A percentile compares a stretch with the other conserved stretches of the same genome.
phyloP scores from a whole-genome alignment of 1,140 invertebrate genomes.

The Melanaphis sacchari region DNA sequence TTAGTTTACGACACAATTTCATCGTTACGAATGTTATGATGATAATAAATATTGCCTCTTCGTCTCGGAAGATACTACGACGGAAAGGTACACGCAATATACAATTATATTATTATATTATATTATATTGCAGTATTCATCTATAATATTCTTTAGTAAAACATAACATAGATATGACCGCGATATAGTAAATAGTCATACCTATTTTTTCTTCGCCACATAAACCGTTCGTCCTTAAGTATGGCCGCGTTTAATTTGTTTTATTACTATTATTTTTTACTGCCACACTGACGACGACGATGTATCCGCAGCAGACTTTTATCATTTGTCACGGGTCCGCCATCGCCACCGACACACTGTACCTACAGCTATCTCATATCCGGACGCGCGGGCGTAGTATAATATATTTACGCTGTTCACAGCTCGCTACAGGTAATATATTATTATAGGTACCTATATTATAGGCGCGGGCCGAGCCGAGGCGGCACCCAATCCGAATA shows the following conservation, averaged over 20 bases:
- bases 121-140: not conserved
- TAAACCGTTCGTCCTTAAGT: not conserved
- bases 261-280: slow-evolving; percentile 7
- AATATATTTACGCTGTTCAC: not conserved
- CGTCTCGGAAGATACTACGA: not conserved
- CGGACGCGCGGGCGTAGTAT: not conserved
- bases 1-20: slow-evolving; percentile 20
- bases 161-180: not conserved
- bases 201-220: not conserved
- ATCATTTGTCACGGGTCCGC: not conserved
- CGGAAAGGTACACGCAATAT: not conserved
- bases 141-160: not conserved
- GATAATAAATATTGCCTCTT: slow-evolving; percentile 8
- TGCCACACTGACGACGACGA: not conserved
- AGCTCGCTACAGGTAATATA: not conserved
- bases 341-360: not conserved
- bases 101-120: slow-evolving; percentile 1
- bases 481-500: not conserved
- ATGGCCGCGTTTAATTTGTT: slow-evolving; percentile 29
- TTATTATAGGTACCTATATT: not conserved
- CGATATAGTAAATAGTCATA: not conserved
- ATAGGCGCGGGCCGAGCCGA: not conserved
- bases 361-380: not conserved
- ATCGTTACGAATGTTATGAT: not conserved
- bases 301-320: not conserved